A percentile compares a stretch with the other conserved stretches of the same genome.
Evolutionary conservation across 2,797 vertebrate genomes (phyloP).

Genomic region (Muscicapa comitata): DNA sequence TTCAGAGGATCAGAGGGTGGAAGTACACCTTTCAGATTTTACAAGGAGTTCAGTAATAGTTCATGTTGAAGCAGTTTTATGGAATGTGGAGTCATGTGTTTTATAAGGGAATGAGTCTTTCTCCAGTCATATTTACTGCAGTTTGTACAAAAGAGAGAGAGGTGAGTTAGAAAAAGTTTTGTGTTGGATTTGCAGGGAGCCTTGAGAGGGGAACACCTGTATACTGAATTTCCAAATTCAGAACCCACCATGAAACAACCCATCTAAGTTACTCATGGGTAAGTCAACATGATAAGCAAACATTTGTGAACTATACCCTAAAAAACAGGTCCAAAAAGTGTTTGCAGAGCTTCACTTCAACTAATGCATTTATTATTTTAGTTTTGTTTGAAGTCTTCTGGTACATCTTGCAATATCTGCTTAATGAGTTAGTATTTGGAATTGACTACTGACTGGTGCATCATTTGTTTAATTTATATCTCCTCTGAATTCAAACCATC

Average conservation of each 20-base stretch:
- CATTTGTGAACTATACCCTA: neutral
- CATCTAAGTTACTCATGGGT: neutral
- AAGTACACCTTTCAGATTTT: neutral
- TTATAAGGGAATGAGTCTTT: neutral
- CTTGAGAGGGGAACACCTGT: constrained; percentile 10
- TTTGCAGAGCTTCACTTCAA: neutral
- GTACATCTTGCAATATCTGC: neutral
- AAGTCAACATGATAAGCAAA: neutral
- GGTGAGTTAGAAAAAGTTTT: constrained; percentile 30
- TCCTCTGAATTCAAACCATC: neutral
- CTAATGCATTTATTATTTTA: neutral
- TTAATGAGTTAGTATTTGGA: neutral
- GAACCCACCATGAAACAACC: neutral
- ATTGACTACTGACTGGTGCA: neutral
- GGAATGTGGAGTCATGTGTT: neutral
- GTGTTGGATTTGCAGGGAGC: constrained; percentile 33
- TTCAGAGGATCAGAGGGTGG: neutral
- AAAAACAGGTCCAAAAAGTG: neutral
- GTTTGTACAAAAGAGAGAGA: neutral
- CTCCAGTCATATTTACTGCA: neutral
- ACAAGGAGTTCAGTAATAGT: neutral
- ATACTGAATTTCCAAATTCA: constrained; percentile 39
- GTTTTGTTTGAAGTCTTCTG: neutral
- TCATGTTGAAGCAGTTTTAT: neutral
- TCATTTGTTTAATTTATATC: neutral